Base-by-base conservation (phyloP, 2,888 invertebrate genomes). In the Alviniconcha strummeri region DNA sequence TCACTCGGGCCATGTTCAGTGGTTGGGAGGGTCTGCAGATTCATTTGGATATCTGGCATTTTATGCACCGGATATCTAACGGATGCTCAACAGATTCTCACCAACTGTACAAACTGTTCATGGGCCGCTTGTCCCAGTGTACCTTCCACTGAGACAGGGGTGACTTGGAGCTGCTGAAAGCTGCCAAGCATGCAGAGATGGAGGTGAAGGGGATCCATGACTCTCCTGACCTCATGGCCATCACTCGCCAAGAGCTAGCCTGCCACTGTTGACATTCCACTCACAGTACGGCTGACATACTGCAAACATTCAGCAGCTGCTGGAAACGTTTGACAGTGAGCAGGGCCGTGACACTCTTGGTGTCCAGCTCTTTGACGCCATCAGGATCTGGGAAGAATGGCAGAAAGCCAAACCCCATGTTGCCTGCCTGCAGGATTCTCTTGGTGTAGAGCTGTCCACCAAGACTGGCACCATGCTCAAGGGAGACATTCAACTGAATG, bases 31-130 rank as follows among this genome's bases (percentile, higher is more conserved):
- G 85, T 17, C 71, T 88, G 17, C 55, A 69, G 11, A 72, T 87
- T 13, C 83, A 87, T 5, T 84, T 90, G 11, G 90, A 88, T 83
- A 87, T 89, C 15, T 89, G 89, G 87, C 89, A 90, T 75, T 89
- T 89, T 82, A 89, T 89, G 88, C 81, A 87, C 7, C 55, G 89
- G 11, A 79, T 89, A n/a, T 71, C 89, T 0, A 11, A 74, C 8
- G 82, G 84, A 13, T 84, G 83, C 71, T 83, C 87, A 13, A 87
- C 88, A 7, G 88, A 89, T 17, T 52, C 88, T 15, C 88, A 88
- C 72, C 87, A 77, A 60, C 86, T 89, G 80, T 89, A 89, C 78
- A 84, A 82, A 0, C 52, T 81, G 17, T 89, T 89, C 83, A 89
- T 89, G 89, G 56, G 67, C 9, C 82, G 84, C 9, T 84, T 89